These are phyloP conservation scores for Penaeus chinensis DNA, from an alignment of 1,140 invertebrate species.

Conservation along the genomic window DNA sequence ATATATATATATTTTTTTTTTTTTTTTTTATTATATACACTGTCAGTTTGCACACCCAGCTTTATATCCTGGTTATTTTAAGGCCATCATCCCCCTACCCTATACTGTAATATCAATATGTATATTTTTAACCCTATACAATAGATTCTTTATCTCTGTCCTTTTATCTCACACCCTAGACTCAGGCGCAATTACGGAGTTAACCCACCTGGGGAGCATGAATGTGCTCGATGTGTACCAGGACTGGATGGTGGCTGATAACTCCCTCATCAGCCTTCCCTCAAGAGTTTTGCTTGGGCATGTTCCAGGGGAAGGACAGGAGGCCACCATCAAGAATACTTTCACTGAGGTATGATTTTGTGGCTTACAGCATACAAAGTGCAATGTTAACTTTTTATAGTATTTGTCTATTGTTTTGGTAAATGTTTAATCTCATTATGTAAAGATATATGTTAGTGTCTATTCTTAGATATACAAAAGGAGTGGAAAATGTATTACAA, in stretches of 20 bases:
- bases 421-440: too few species aligned
- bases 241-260: slow-evolving; percentile 16
- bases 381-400: too few species aligned
- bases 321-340: not conserved
- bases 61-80: not conserved
- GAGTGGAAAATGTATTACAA: too few species aligned
- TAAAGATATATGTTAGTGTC: too few species aligned
- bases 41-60: not conserved
- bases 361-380: too few species aligned
- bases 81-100: too few species aligned
- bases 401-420: too few species aligned
- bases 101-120: too few species aligned
- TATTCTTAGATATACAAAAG: too few species aligned
- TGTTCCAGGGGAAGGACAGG: slow-evolving; percentile 32
- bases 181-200: slow-evolving; percentile 10
- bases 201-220: slow-evolving; percentile 27
- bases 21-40: not conserved
- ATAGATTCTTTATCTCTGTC: not conserved
- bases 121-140: too few species aligned
- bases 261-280: slow-evolving; percentile 15
- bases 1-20: too few species aligned
- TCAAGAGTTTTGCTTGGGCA: slow-evolving; percentile 3
- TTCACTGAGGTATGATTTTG: slow-evolving; percentile 22
- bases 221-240: slow-evolving; percentile 22
- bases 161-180: not conserved